phyloP scores from a whole-genome alignment of 2,888 invertebrate species.

The Heterodera filipjevi region DNA sequence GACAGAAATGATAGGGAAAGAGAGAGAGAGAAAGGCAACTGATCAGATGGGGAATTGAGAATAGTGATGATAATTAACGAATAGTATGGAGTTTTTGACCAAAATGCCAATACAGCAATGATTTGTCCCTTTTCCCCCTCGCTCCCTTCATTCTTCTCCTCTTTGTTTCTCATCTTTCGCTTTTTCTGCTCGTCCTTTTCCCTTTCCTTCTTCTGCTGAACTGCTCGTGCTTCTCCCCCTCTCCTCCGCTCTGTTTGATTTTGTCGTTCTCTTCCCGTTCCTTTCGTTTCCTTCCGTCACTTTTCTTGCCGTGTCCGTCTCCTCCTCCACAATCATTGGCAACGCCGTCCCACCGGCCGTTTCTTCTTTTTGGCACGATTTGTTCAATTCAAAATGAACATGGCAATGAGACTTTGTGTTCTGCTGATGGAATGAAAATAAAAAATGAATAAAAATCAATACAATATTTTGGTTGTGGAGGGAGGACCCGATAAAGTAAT shows the following conservation, averaged over 20 bases:
- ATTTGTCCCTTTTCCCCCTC: background rate
- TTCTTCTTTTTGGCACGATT: background rate
- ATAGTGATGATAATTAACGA: too few relatives aligned
- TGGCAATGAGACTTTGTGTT: background rate
- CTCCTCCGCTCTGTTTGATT: background rate
- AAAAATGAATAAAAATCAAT: too few relatives aligned
- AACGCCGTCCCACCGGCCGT: background rate
- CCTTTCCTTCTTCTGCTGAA: background rate
- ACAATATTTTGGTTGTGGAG: too few relatives aligned
- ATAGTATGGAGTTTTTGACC: too few relatives aligned
- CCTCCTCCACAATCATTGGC: background rate
- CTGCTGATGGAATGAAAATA: too few relatives aligned
- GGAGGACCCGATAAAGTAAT: too few relatives aligned
- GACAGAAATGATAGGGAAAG: background rate
- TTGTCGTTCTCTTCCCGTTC: background rate
- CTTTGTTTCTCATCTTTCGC: background rate
- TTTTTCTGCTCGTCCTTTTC: background rate
- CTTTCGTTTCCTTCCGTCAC: background rate
- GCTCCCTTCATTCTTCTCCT: background rate
- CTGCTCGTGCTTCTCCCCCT: background rate
- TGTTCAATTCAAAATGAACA: constrained; percentile 1
- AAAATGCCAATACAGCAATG: too few relatives aligned
- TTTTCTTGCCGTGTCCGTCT: background rate
- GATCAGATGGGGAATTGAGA: too few relatives aligned
- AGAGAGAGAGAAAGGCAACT: background rate